These are phyloP conservation scores for Trichogramma dendrolimi DNA, from an alignment of 2,888 invertebrate genomes.

Conservation along the genomic window DNA sequence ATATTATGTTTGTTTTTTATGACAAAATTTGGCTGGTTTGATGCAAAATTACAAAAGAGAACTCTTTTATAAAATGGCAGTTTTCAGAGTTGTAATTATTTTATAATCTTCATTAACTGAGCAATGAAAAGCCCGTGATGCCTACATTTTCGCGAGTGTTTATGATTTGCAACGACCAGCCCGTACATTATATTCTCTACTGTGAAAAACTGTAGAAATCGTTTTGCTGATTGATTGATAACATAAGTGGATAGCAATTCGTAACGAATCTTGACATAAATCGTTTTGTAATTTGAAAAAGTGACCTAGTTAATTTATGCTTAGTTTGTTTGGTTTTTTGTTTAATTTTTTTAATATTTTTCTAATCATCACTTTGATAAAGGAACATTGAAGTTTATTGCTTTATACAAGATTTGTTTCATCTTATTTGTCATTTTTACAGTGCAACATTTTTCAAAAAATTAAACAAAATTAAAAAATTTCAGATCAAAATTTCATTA, in stretches of 20 bases:
- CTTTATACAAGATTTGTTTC: slow-evolving; percentile 35
- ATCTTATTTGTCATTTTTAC: slow-evolving; percentile 19
- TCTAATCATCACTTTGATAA: slow-evolving; percentile 34
- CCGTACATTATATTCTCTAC: too few relatives aligned
- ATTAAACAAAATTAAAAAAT: not conserved
- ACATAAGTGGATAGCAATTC: too few relatives aligned
- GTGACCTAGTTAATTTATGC: slow-evolving; percentile 8
- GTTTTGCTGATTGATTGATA: too few relatives aligned
- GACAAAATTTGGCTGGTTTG: slow-evolving; percentile 14
- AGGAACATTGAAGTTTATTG: slow-evolving; percentile 32
- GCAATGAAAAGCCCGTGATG: too few relatives aligned
- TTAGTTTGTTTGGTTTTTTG: slow-evolving; percentile 1
- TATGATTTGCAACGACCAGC: too few relatives aligned
- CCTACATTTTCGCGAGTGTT: too few relatives aligned
- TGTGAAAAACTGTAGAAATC: too few relatives aligned
- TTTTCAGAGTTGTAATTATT: not conserved
- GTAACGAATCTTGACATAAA: too few relatives aligned
- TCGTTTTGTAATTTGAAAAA: slow-evolving; percentile 12
- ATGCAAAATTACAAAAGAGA: slow-evolving; percentile 4
- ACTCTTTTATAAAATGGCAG: slow-evolving; percentile 12
- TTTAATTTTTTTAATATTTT: slow-evolving; percentile 5
- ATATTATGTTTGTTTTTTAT: slow-evolving; percentile 3
- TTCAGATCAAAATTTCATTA: too few relatives aligned
- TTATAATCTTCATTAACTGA: too few relatives aligned
- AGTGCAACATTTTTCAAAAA: slow-evolving; percentile 14